Base-by-base conservation (phyloP, 2,888 invertebrate species). In the Perithous albicinctus region DNA sequence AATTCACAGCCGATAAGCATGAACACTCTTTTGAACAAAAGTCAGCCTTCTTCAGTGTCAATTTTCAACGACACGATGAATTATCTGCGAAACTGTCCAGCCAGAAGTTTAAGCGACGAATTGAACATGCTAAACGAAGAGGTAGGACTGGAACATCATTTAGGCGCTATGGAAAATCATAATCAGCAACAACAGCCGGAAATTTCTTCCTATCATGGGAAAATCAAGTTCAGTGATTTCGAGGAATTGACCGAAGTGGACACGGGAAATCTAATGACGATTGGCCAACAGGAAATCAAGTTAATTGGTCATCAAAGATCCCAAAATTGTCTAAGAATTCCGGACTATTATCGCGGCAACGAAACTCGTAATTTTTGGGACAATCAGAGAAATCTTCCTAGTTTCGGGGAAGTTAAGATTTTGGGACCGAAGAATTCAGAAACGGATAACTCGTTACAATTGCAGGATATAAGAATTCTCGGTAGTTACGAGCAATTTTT, bases 381-480 rank as follows among this genome's bases (percentile, higher is more conserved):
- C 61, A 61, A 20, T 26, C 70, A 82, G 38, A 18, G 82, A 26
- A 78, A 78, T 48, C 59, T 85, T 15, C 82, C 83, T 26, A 84
- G 81, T 48, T 84, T 85, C 48, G 72, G 77, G 0, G 86, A 89
- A 4, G 86, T 89, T 18, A 91, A 88, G 76, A 85, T 88, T 7
- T 78, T 90, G 5, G 90, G 88, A 2, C 82, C 89, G 38, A 88
- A 87, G 29, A 85, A 83, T 41, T 75, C 85, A 84, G 83, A 87
- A 15, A 26, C 80, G 72, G 78, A 80, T 43, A 73, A 83, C 35
- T 46, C 86, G 0, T 72, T 41, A 1, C 90, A 89, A 18, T 89
- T 87, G 63, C 89, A 91, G 29, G 91, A 92, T 35, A 83, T 88
- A 5, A 89, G 89, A 79, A 86, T 91, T 26, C 86, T 91, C 23